These are phyloP conservation scores for Murina feae DNA, from an alignment of 2,113 vertebrate genomes.

Conservation along the genomic window DNA sequence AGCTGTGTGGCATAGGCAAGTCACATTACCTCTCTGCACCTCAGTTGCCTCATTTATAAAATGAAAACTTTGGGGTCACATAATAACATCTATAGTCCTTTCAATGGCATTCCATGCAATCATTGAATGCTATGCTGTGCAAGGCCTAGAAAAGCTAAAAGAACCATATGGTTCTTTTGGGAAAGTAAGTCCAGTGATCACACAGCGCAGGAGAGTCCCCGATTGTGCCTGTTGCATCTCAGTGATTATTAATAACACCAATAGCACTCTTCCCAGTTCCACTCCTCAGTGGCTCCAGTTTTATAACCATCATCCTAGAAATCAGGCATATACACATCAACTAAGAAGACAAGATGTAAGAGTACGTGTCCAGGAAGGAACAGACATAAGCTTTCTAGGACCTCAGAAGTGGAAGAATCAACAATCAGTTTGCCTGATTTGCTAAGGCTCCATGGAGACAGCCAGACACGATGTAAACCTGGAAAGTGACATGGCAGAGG, in stretches of 20 bases:
- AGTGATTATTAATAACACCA: neutral
- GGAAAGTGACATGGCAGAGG: neutral
- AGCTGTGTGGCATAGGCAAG: neutral
- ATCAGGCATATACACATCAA: neutral
- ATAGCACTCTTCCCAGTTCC: neutral
- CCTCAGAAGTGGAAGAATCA: neutral
- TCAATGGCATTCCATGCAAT: neutral
- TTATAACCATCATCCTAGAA: neutral
- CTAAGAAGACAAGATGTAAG: neutral
- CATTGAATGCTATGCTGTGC: neutral
- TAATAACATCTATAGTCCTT: neutral
- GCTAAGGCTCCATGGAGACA: neutral
- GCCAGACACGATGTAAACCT: neutral
- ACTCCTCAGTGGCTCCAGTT: neutral
- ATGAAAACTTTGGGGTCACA: neutral
- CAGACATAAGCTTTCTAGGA: fast-evolving
- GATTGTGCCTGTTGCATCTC: neutral
- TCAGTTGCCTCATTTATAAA: neutral
- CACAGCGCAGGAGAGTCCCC: neutral
- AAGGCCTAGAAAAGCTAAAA: neutral
- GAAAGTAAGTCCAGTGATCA: too few species aligned
- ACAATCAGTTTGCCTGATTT: neutral
- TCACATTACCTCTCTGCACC: neutral
- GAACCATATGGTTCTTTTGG: neutral
- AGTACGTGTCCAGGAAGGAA: neutral